Base-by-base conservation (phyloP, 2,797 vertebrate species). In the Hylomyscus alleni region DNA sequence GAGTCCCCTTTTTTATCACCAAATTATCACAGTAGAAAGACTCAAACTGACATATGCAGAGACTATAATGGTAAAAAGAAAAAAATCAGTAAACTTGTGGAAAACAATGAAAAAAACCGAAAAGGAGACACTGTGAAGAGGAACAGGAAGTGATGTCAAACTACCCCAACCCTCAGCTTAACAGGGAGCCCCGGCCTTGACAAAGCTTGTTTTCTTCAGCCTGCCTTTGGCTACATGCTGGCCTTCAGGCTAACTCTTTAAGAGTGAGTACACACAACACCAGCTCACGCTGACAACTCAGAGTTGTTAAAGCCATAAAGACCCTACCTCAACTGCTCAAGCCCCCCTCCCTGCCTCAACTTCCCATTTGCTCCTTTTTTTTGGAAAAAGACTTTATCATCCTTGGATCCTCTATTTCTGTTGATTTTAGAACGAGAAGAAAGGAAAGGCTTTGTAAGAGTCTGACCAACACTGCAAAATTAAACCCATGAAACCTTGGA, bases 371-470 rank as follows among this genome's bases (percentile, higher is more conserved):
- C 24, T 87, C n/a, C 31, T 86, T 22, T 77, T 67, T 60, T 19
- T 58, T 13, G 24, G 58, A 20, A 6, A 58, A 13, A 95, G 72
- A 84, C 40, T 78, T 92, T 89, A 88, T 60, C 29, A 83, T 37
- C 83, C 34, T 69, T 80, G n/a, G 83, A 54, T 73, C 40, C 76
- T 85, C 22, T 44, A 34, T 86, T 91, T 67, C 80, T 72, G 34
- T 26, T 65, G 65, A 58, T 80, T 94, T 90, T 60, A 86, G 60
- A 56, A 65, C 20, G 13, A 96, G 77, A 97, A 81, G 58, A 93
- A 76, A 93, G 22, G n/a, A 76, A 86, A 85, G 73, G 58, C 73
- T 94, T 89, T 58, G 60, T 15, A 82, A 90, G 31, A 52, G 11
- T 31, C 82, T 60, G 67, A 92, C 72, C 15, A 81, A 90, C 54